phyloP scores from a whole-genome alignment of 2,797 vertebrate species.

The Syngnathus rostellatus region DNA sequence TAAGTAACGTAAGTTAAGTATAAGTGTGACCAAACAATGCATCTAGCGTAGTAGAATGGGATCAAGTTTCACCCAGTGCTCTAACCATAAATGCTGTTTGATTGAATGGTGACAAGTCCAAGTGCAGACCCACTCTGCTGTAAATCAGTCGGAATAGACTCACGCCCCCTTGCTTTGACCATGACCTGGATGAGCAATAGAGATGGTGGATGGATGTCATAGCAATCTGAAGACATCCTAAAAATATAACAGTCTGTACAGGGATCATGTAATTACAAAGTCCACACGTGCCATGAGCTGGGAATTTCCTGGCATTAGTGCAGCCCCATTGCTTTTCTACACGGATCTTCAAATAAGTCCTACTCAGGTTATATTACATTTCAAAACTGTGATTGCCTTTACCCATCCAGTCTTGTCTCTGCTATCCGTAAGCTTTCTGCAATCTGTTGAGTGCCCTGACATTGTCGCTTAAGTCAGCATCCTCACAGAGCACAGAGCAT shows the following conservation, averaged over 20 bases:
- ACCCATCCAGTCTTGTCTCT: neutral
- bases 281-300: neutral
- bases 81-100: neutral
- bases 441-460: conserved; percentile 45
- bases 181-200: neutral
- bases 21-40: neutral
- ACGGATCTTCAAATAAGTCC: too few species aligned
- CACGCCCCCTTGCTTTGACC: neutral
- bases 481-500: conserved; percentile 52
- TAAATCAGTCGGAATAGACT: neutral
- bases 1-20: neutral
- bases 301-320: neutral
- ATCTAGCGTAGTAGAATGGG: neutral
- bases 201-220: neutral
- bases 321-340: too few species aligned
- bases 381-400: neutral
- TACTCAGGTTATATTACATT: neutral
- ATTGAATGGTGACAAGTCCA: neutral
- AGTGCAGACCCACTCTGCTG: neutral
- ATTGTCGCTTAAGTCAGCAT: conserved; percentile 47
- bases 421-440: conserved; percentile 31
- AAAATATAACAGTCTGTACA: neutral
- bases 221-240: neutral
- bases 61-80: neutral
- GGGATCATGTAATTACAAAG: neutral